Conservation (phyloP, 2,888 invertebrate species). For the Spicauda simplicius region DNA sequence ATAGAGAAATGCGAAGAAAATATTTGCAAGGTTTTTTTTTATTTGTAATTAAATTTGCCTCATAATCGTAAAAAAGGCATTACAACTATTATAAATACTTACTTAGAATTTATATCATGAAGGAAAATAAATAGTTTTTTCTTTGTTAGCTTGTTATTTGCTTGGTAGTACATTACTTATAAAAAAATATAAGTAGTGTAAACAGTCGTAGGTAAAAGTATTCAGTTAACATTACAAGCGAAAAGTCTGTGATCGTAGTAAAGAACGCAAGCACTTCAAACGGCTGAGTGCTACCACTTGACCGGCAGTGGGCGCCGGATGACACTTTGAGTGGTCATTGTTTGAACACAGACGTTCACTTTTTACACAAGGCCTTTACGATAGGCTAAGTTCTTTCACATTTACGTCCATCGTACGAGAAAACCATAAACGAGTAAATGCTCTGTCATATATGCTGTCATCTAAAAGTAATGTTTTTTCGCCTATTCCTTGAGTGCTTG, state of each 20-base stretch:
- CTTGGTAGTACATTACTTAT: neutral
- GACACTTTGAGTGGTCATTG: slow-evolving; percentile 30
- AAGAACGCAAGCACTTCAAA: slow-evolving; percentile 20
- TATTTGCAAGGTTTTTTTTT: no score
- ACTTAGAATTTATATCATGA: no score
- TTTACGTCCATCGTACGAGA: neutral
- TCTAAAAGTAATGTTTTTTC: neutral
- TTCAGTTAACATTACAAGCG: slow-evolving; percentile 17
- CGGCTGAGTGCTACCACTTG: slow-evolving; percentile 31
- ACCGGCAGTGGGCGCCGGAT: slow-evolving; percentile 36
- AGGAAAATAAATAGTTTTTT: neutral
- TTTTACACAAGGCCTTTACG: slow-evolving; percentile 24
- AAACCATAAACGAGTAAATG: no score
- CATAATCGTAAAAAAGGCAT: no score
- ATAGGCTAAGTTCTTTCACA: slow-evolving; percentile 11
- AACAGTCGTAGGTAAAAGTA: slow-evolving; percentile 16
- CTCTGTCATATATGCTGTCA: no score
- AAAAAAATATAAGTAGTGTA: neutral
- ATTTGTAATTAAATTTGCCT: no score
- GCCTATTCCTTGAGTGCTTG: no score
- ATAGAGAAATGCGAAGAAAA: no score
- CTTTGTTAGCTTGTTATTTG: neutral
- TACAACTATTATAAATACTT: no score
- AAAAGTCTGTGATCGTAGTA: slow-evolving; percentile 25
- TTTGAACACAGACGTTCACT: slow-evolving; percentile 26